Evolutionary conservation across 2,113 vertebrate species (phyloP).

Genomic region (Neolamprologus modestus): DNA sequence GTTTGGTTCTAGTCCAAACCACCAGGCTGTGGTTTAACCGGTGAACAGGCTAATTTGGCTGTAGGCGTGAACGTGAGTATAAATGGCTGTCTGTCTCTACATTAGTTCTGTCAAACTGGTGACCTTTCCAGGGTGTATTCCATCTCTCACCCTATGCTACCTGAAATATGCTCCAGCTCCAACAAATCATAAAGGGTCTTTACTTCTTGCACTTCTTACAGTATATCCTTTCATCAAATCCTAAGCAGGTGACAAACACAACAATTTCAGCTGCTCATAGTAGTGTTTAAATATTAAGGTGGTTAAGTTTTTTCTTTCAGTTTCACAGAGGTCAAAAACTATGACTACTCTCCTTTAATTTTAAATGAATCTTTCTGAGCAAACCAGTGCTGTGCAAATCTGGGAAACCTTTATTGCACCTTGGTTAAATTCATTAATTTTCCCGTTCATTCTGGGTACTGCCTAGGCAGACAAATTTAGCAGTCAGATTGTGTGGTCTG

Average conservation of each 20-base stretch:
- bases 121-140: not conserved
- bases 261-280: not conserved
- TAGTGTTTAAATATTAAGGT: not conserved
- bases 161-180: not conserved
- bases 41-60: not conserved
- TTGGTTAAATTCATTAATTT: conserved; percentile 26
- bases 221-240: not conserved
- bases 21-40: not conserved
- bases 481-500: conserved; percentile 62
- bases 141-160: not conserved
- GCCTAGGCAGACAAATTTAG: conserved; percentile 30
- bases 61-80: not conserved
- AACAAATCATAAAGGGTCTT: not conserved
- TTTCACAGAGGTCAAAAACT: not conserved
- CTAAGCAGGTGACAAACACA: not conserved
- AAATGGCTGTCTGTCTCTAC: not conserved
- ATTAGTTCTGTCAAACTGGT: not conserved
- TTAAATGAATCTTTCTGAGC: conserved; percentile 5
- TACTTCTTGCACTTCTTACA: not conserved
- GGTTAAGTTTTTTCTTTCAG: not conserved
- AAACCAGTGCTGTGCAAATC: not conserved
- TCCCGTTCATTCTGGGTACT: conserved; percentile 9
- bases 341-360: not conserved
- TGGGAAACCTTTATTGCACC: conserved; percentile 28
- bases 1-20: not conserved